These are phyloP conservation scores for Pseudotriccus pelzelni DNA, from an alignment of 2,797 vertebrate genomes.

Conservation along the genomic window DNA sequence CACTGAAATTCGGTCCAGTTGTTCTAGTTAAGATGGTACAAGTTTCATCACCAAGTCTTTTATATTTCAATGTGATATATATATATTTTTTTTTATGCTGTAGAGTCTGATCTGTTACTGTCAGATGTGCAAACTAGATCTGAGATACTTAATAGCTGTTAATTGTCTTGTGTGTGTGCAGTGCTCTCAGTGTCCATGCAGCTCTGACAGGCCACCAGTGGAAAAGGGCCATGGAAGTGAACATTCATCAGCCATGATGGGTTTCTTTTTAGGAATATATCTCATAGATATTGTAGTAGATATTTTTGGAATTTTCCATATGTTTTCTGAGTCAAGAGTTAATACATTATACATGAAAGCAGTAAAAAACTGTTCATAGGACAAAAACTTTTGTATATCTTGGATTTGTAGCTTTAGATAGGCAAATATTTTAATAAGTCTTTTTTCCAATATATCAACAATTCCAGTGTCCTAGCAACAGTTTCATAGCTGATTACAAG, in stretches of 20 bases:
- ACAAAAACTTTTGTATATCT: constrained; percentile 31
- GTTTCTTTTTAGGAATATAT: not conserved
- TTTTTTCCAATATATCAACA: constrained; percentile 39
- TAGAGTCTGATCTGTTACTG: not conserved
- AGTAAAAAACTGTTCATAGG: not conserved
- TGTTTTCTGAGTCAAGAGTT: not conserved
- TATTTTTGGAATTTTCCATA: not conserved
- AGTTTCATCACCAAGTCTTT: not conserved
- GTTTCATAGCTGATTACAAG: constrained; percentile 47
- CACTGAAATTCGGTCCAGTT: not conserved
- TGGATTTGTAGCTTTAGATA: constrained; percentile 40
- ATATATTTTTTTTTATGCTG: not conserved
- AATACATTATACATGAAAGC: not conserved
- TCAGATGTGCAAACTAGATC: not conserved
- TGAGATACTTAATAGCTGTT: not conserved
- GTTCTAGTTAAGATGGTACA: not conserved
- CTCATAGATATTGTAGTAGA: not conserved
- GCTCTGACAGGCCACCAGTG: not conserved
- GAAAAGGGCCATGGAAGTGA: not conserved
- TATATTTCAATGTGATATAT: rapidly evolving
- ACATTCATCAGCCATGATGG: not conserved
- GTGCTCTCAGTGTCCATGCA: not conserved
- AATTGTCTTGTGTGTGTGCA: not conserved
- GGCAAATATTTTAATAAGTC: constrained; percentile 32
- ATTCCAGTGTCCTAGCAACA: constrained; percentile 62